phyloP scores from a whole-genome alignment of 2,113 vertebrate species.

The Corapipo altera region DNA sequence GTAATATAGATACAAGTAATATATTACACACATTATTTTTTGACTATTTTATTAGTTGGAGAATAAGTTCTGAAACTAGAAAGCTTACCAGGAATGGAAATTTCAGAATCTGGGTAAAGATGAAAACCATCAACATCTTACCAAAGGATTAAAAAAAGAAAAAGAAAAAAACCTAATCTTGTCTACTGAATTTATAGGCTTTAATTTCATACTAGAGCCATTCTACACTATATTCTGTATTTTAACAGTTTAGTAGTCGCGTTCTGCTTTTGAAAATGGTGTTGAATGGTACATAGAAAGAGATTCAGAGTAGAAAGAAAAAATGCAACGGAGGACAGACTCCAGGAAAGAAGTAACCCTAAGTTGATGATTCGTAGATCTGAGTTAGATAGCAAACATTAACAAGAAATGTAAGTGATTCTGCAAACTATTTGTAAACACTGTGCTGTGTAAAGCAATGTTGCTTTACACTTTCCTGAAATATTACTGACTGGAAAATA shows the following conservation, averaged over 20 bases:
- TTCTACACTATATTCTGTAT: background rate
- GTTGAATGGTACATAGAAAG: background rate
- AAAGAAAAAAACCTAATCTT: accelerated
- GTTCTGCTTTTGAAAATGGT: background rate
- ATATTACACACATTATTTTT: background rate
- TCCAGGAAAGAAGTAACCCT: background rate
- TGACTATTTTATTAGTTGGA: background rate
- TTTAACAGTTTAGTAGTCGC: background rate
- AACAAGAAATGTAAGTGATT: background rate
- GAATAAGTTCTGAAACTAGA: background rate
- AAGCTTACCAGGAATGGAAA: background rate
- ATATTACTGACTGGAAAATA: background rate
- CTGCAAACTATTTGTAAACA: background rate
- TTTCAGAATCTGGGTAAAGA: background rate
- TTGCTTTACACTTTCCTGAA: background rate
- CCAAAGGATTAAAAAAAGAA: background rate
- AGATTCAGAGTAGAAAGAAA: background rate
- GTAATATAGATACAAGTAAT: background rate
- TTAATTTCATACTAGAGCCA: background rate
- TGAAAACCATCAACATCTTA: background rate
- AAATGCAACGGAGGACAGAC: background rate
- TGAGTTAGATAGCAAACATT: background rate
- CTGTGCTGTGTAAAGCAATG: background rate
- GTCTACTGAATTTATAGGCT: background rate
- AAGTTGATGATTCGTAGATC: background rate